Base-by-base conservation (phyloP, 37 sponge, comb jelly and placozoan genomes). In the Bolinopsis microptera region DNA sequence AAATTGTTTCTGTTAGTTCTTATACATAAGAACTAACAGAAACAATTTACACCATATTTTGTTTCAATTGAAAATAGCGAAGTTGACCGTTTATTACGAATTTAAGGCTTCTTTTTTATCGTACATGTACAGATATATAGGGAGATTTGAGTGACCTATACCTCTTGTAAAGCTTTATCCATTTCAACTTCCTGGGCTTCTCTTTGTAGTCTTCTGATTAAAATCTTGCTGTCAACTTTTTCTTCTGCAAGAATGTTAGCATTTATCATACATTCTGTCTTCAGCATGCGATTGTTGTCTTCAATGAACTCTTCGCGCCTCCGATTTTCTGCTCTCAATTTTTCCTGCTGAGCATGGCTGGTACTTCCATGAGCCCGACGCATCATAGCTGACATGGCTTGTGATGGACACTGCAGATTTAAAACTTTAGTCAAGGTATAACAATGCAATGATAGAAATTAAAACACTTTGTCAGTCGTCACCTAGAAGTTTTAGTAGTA, bases 101-200 rank as follows among this genome's bases (percentile, higher is more conserved):
- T n/a, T n/a, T n/a, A n/a, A n/a, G n/a, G n/a, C n/a, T n/a, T n/a
- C n/a, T n/a, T n/a, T n/a, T n/a, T n/a, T n/a, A n/a, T n/a, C n/a
- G n/a, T n/a, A n/a, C n/a, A n/a, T n/a, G n/a, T n/a, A n/a, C n/a
- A n/a, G n/a, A n/a, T n/a, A n/a, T n/a, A n/a, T n/a, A n/a, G n/a
- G n/a, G n/a, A n/a, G n/a, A n/a, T n/a, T n/a, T n/a, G n/a, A n/a
- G n/a, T n/a, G n/a, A n/a, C n/a, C n/a, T 48, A 5, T 27, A 93
- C 93, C 93, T 93, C 70, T 23, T 93, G 23, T 0, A 93, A 27
- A 38, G 93, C 93, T 69, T 93, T 25, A 38, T 96, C 94, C 95
- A 96, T 95, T 0, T 95, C 96, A 18, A 69, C 69, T 90, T 97
- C 98, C 18, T 69, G 39, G 0, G 86, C 93, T 77, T 96, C 98